Evolutionary conservation across 2,888 invertebrate species (phyloP).

Genomic region (Tiliacea citrago): DNA sequence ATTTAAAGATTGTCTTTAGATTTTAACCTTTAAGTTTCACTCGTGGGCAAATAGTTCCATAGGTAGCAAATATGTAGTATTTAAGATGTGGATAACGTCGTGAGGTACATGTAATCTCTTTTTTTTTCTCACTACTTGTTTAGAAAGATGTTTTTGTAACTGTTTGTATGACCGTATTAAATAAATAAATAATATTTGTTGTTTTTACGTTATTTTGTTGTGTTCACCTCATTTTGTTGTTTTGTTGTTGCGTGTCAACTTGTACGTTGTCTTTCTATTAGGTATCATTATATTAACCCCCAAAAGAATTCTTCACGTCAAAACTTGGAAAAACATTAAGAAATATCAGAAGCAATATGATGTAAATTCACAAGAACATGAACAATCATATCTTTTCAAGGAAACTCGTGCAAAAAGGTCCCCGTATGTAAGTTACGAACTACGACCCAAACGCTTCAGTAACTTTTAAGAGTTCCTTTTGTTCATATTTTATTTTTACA

Average conservation of each 20-base stretch:
- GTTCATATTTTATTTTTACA: conserved; percentile 28
- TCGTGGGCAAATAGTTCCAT: too few relatives aligned
- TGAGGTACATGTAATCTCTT: too few relatives aligned
- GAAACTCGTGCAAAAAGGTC: background rate
- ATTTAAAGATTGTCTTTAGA: too few relatives aligned
- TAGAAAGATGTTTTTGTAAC: too few relatives aligned
- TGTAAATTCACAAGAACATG: conserved; percentile 15
- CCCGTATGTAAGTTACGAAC: conserved; percentile 1
- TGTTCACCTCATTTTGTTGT: background rate
- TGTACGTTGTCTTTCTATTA: background rate
- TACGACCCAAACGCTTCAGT: conserved; percentile 18
- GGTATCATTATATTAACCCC: too few relatives aligned
- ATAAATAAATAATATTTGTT: too few relatives aligned
- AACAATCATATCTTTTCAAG: conserved; percentile 8
- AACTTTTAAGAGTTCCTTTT: conserved; percentile 26
- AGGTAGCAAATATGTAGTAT: too few relatives aligned
- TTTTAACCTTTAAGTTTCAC: too few relatives aligned
- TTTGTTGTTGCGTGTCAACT: background rate
- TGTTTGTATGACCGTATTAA: too few relatives aligned
- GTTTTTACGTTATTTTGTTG: too few relatives aligned
- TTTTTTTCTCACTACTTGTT: too few relatives aligned
- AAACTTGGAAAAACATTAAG: background rate
- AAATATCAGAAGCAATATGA: conserved; percentile 8
- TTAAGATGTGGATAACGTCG: too few relatives aligned
- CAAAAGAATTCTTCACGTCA: background rate